phyloP scores from a whole-genome alignment of 2,888 invertebrate species.

The Megalurothrips usitatus region DNA sequence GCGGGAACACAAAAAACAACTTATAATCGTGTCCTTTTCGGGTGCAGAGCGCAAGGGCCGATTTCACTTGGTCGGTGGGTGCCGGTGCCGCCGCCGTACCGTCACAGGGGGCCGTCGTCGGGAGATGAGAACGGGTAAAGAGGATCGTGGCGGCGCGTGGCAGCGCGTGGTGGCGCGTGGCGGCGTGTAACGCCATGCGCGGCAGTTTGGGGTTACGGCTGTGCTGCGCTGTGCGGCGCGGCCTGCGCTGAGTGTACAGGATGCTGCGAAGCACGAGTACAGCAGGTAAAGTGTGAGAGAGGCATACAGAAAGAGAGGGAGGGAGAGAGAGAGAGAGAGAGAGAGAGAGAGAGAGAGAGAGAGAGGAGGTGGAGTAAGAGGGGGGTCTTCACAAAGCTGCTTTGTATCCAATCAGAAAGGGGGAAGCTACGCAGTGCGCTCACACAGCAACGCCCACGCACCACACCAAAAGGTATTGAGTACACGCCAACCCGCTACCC shows the following conservation, averaged over 20 bases:
- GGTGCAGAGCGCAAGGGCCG: too few relatives aligned
- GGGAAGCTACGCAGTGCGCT: background rate
- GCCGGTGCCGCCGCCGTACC: too few relatives aligned
- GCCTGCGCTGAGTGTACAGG: background rate
- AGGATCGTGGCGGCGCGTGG: background rate
- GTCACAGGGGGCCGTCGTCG: too few relatives aligned
- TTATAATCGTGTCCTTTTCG: too few relatives aligned
- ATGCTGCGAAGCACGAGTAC: background rate
- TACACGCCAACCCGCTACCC: too few relatives aligned
- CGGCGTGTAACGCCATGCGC: too few relatives aligned
- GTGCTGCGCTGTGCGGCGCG: background rate
- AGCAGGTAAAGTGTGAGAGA: background rate
- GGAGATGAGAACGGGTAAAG: too few relatives aligned
- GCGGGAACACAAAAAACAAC: too few relatives aligned
- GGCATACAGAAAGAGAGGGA: background rate
- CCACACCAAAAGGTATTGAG: too few relatives aligned
- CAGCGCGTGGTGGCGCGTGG: background rate
- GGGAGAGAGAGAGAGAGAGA: background rate
- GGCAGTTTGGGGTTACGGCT: too few relatives aligned
- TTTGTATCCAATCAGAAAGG: background rate
- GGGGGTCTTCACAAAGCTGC: background rate
- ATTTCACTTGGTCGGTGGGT: too few relatives aligned
- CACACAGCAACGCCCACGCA: too few relatives aligned
- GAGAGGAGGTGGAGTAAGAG: background rate
- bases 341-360: slow-evolving; percentile 1